Conservation (phyloP, 2,888 invertebrate genomes). For the Euplagia quadripunctaria region DNA sequence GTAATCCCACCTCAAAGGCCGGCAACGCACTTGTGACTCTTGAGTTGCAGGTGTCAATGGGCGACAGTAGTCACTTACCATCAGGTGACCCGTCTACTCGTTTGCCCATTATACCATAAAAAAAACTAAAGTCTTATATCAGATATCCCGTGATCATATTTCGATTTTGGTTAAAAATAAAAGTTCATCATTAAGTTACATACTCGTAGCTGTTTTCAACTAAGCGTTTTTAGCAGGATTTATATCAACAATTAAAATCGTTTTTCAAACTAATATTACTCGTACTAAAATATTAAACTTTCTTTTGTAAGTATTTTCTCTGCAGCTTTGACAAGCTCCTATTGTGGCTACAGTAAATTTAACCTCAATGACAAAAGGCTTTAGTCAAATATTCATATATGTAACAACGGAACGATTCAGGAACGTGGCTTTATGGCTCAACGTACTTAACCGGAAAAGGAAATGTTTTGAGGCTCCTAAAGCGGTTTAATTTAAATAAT, state of each 20-base stretch:
- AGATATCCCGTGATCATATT: not conserved
- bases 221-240: too few species aligned
- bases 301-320: not conserved
- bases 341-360: not conserved
- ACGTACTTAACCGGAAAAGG: slow-evolving; percentile 45
- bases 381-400: slow-evolving; percentile 27
- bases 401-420: slow-evolving; percentile 29
- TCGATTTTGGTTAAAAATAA: not conserved
- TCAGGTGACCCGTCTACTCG: too few species aligned
- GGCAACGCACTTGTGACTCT: too few species aligned
- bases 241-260: not conserved
- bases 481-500: slow-evolving; percentile 54
- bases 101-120: too few species aligned
- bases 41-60: too few species aligned
- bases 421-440: slow-evolving; percentile 31
- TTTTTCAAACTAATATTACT: not conserved
- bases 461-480: slow-evolving; percentile 41
- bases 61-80: too few species aligned
- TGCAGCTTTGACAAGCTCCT: not conserved
- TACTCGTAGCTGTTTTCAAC: too few species aligned
- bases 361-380: slow-evolving; percentile 9
- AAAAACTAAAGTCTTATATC: not conserved
- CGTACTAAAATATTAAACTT: not conserved
- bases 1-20: too few species aligned
- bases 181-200: too few species aligned